phyloP scores from a whole-genome alignment of 1,140 invertebrate species.

The Drosophila aff. region DNA sequence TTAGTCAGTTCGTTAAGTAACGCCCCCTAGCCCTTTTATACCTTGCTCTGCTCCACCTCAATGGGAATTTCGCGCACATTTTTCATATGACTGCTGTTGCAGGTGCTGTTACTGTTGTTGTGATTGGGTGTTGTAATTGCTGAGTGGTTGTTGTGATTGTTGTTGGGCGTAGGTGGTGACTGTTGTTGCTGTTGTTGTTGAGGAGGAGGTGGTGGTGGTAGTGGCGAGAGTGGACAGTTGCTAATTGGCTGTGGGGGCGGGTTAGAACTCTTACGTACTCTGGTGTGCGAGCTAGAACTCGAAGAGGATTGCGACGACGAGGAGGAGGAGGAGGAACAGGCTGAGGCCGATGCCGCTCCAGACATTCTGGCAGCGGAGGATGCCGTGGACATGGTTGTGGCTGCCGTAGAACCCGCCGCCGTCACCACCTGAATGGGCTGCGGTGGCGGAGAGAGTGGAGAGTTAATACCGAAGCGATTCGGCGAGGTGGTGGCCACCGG shows the following conservation, averaged over 20 bases:
- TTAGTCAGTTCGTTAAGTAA: not conserved
- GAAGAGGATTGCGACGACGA: constrained; percentile 63
- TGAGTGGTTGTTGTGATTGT: constrained; percentile 49
- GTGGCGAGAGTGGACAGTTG: constrained; percentile 58
- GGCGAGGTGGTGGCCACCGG: constrained; percentile 69
- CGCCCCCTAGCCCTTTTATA: constrained; percentile 44
- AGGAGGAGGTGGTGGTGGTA: constrained; percentile 23
- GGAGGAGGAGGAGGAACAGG: constrained; percentile 52
- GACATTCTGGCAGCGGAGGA: constrained; percentile 68
- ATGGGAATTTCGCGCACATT: constrained; percentile 84
- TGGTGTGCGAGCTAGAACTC: constrained; percentile 69
- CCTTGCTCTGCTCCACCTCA: constrained; percentile 83
- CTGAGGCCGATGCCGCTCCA: constrained; percentile 24
- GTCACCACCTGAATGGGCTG: constrained; percentile 76
- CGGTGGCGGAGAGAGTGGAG: constrained; percentile 75
- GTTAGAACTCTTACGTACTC: constrained; percentile 84
- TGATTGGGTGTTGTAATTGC: constrained; percentile 51
- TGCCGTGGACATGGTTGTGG: constrained; percentile 55
- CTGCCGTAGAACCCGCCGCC: constrained; percentile 25
- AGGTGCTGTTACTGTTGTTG: constrained; percentile 46
- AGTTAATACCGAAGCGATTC: constrained; percentile 38
- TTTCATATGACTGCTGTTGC: constrained; percentile 59
- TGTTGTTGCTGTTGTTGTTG: constrained; percentile 29
- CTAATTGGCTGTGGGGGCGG: constrained; percentile 71
- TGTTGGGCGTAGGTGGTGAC: constrained; percentile 25